phyloP scores from a whole-genome alignment of 1,140 invertebrate species.

The Ceratosolen fusciceps region DNA sequence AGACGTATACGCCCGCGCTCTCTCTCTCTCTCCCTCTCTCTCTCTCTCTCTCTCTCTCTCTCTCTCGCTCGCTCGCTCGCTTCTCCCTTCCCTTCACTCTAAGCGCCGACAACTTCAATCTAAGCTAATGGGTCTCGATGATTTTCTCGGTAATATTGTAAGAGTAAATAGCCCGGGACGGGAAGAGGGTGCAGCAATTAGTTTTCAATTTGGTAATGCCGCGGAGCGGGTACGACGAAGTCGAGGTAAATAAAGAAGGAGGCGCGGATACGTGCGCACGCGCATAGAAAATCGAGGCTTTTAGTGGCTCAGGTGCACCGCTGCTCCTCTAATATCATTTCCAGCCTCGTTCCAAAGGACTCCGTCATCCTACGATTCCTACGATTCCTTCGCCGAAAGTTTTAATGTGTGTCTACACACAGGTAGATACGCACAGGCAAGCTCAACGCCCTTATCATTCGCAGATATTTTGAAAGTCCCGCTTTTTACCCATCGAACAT shows the following conservation, averaged over 20 bases:
- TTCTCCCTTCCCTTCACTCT: no score
- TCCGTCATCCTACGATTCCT: constrained; percentile 9
- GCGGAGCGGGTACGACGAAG: background rate
- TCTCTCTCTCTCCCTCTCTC: no score
- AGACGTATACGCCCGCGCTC: no score
- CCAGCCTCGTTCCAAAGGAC: no score
- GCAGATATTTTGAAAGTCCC: background rate
- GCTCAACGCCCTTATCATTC: background rate
- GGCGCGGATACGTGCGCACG: background rate
- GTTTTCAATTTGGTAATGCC: background rate
- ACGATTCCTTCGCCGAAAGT: background rate
- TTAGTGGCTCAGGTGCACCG: constrained; percentile 69
- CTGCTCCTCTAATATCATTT: constrained; percentile 34
- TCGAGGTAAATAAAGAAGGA: background rate
- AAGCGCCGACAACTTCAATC: no score
- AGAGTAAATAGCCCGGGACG: background rate
- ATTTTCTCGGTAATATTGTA: background rate
- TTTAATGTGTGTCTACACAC: background rate
- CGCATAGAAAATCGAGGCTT: constrained; percentile 57
- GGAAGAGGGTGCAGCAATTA: background rate
- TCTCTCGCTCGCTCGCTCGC: no score
- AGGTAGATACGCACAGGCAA: no score
- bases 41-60: no score
- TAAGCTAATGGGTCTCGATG: background rate
- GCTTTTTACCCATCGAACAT: background rate